A percentile compares a stretch with the other conserved stretches of the same genome.
Conservation (phyloP, 1,140 invertebrate species). For the Drosophila murphyi region DNA sequence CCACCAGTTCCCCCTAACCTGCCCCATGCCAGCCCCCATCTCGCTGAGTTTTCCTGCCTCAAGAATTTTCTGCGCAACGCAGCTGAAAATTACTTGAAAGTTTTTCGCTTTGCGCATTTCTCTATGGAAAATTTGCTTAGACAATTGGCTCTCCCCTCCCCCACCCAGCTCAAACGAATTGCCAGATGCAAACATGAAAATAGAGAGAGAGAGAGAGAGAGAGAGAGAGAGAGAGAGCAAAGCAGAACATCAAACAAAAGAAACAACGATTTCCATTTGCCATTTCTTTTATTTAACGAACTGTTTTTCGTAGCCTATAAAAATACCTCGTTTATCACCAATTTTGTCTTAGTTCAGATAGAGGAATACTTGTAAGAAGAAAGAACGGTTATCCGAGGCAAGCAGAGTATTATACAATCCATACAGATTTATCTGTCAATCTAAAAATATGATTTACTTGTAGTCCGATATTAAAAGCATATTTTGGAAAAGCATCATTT, state of each 20-base stretch:
- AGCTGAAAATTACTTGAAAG: constrained; percentile 67
- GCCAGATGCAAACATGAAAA: background rate
- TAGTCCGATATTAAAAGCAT: too few species aligned
- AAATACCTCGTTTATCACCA: constrained; percentile 4
- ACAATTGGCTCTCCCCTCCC: constrained; percentile 40
- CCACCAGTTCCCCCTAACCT: background rate
- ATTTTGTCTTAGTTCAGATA: background rate
- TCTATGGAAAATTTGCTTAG: constrained; percentile 67
- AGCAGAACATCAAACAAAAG: constrained; percentile 2
- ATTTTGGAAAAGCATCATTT: too few species aligned
- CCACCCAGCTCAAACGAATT: background rate
- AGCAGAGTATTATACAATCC: too few species aligned
- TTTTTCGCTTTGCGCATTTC: constrained; percentile 49
- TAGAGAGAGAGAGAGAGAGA: background rate
- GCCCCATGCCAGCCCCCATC: background rate
- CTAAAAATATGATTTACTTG: too few species aligned
- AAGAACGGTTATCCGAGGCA: too few species aligned
- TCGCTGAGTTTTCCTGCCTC: constrained; percentile 7
- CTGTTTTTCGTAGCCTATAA: too few species aligned
- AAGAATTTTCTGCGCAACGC: constrained; percentile 44
- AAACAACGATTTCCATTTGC: constrained; percentile 1
- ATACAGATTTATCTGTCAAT: too few species aligned
- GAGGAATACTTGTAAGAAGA: background rate
- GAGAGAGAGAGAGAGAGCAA: background rate
- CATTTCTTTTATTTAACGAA: background rate